Base-by-base conservation (phyloP, 2,888 invertebrate genomes). In the Melieria picta region DNA sequence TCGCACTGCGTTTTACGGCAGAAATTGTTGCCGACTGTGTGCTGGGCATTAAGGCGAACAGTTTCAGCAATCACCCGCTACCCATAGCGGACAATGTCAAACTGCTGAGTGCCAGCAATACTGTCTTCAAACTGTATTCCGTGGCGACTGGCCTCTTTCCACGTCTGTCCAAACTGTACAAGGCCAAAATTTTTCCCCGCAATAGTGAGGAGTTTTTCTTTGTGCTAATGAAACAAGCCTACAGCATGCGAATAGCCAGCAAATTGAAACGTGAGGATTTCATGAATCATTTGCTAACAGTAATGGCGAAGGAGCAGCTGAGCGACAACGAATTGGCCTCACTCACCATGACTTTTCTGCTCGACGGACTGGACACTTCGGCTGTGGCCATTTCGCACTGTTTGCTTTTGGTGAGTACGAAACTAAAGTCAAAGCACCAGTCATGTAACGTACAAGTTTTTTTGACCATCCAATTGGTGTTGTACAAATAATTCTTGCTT, bases 171-270 rank as follows among this genome's bases (percentile, higher is more conserved):
- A 74, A 78, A 3, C 74, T 81, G 4, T 79, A 80, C 68, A 80
- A 80, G 1, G 77, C 78, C 3, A 83, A 81, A 66, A 76, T 85
- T 16, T 80, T 87, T 46, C 78, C 78, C 79, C 3, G 88, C 0
- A 91, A 90, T 5, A 97, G 97, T 82, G 96, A 83, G 42, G 45
- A 73, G 0, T 86, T 85, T 75, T 86, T 86, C 43, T 72, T 71
- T 0, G 55, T 76, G 0, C 70, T 86, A 1, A 79, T 84, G 73
- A 42, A 62, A 0, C 72, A 81, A 43, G 82, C 87, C 0, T 77
- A 83, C n/a, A 69, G 76, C 0, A 71, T 85, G 43, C 77, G 86
- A 0, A 76, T 78, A 5, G 16, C 11, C 3, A 66, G 77, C 47
- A 80, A 70, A 3, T 76, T 66, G 50, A 79, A 81, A 9, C 80